Conservation (phyloP, 2,888 invertebrate species). For the Gisinianus flammeolus region DNA sequence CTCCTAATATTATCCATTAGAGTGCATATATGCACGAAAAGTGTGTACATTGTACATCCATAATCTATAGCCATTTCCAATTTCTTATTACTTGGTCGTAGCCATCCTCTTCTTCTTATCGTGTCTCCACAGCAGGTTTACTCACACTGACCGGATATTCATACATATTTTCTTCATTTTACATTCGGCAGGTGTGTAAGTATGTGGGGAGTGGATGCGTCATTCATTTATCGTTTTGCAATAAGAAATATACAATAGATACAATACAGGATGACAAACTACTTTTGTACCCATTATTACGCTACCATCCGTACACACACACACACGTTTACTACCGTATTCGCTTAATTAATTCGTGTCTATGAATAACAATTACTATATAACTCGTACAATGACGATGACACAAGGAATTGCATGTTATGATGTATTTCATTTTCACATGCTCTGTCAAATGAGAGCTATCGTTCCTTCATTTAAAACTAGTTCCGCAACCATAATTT, state of each 20-base stretch:
- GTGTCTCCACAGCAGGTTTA: neutral
- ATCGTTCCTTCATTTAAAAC: no score
- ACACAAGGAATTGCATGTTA: no score
- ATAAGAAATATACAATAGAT: neutral
- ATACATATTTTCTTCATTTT: conserved; percentile 6
- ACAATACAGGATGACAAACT: neutral
- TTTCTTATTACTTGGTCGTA: no score
- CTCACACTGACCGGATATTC: neutral
- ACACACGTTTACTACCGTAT: neutral
- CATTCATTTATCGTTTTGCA: neutral
- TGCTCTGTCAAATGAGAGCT: no score
- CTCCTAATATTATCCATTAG: neutral
- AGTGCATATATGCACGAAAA: neutral
- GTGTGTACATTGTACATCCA: neutral
- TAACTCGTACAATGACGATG: no score
- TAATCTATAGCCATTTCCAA: no score
- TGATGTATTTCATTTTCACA: no score
- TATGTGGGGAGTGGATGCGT: neutral
- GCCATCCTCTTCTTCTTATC: neutral
- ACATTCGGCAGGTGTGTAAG: neutral
- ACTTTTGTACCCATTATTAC: neutral
- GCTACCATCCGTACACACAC: neutral
- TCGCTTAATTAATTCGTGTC: neutral
- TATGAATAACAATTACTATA: no score
- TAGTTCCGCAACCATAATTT: no score